Base-by-base conservation (phyloP, 2,113 vertebrate species). In the Poeciliopsis retropinna region DNA sequence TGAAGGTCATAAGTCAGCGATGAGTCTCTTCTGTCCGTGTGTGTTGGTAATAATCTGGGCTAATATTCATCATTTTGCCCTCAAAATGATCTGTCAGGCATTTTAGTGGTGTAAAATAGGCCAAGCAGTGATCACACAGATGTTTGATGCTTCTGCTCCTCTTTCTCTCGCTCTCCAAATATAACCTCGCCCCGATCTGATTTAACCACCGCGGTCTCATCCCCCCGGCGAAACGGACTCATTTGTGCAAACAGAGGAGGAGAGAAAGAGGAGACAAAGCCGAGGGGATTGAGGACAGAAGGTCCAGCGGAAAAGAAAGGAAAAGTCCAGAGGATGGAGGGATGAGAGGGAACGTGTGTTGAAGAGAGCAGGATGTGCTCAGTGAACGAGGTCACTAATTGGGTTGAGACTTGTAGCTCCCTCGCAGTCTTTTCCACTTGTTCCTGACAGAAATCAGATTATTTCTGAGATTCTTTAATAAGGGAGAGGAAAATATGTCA, bases 111-210 rank as follows among this genome's bases (percentile, higher is more conserved):
- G 80, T 76, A 85, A 94, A 93, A 89, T 91, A 90, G 93, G 90
- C 89, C 92, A 88, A 27, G 84, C 73, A 73, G 79, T 85, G 86
- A 61, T 89, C 77, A 85, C 72, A 66, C 90, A 88, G 87, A 79
- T 86, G 86, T 86, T 83, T 77, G 83, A 85, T 82, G 84, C 66
- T 34, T 77, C 70, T 67, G 72, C 76, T 37, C 75, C 15, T 73
- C 70, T 73, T 17, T 67, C 64, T 51, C 3, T 82, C 61, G 37
- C 71, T 80, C 72, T 91, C 87, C 92, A 93, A 92, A 93, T 91
- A 91, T 92, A 92, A 91, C 88, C 88, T 88, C 64, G 66, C 82
- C 86, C 87, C 82, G 80, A 86, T 91, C 86, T 84, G 89, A 90
- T 90, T 91, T 83, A 87, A 89, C 81, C 83, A 76, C 64, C 32